Conservation (phyloP, 2,797 vertebrate genomes). For the Lepilemur septentrionalis region DNA sequence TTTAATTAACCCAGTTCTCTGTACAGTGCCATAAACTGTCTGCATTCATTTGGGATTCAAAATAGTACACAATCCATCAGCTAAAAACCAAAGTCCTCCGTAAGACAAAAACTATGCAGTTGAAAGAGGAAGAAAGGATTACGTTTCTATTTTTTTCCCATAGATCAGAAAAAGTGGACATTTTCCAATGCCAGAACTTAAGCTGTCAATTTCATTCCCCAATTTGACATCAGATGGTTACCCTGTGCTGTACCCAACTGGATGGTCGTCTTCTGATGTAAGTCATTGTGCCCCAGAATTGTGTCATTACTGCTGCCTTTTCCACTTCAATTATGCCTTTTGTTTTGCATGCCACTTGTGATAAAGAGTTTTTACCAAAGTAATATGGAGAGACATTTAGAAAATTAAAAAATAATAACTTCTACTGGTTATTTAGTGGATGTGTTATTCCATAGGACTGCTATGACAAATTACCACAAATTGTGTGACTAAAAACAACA, state of each 20-base stretch:
- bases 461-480: background rate
- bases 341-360: background rate
- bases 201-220: slow-evolving; percentile 90
- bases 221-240: slow-evolving; percentile 86
- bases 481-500: background rate
- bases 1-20: background rate
- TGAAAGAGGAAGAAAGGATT: background rate
- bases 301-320: background rate
- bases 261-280: slow-evolving; percentile 86
- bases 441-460: background rate
- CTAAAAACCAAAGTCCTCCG: background rate
- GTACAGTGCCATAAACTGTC: background rate
- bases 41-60: background rate
- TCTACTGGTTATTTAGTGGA: background rate
- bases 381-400: background rate
- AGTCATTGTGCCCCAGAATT: slow-evolving; percentile 46
- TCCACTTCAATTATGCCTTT: background rate
- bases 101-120: background rate
- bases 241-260: slow-evolving; percentile 90
- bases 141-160: background rate
- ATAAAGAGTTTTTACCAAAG: background rate
- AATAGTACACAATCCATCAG: background rate
- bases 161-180: slow-evolving; percentile 90
- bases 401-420: background rate
- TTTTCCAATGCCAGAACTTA: slow-evolving; percentile 87